These are phyloP conservation scores for Glyptemys insculpta DNA, from an alignment of 2,797 vertebrate species.

Conservation along the genomic window DNA sequence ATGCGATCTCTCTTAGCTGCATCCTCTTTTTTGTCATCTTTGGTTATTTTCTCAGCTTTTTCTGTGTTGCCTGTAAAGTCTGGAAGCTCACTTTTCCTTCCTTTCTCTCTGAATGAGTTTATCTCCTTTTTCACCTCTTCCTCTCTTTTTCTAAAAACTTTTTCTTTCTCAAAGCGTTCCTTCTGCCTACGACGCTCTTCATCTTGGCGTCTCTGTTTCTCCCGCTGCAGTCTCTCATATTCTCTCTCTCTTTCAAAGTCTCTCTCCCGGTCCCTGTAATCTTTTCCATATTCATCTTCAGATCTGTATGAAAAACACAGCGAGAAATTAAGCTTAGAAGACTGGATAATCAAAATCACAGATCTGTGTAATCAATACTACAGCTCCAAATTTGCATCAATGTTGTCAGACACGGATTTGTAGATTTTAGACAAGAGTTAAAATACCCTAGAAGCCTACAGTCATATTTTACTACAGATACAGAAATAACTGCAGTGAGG, in stretches of 20 bases:
- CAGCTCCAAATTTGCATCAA: slow-evolving; percentile 20
- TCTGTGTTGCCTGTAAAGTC: slow-evolving; percentile 83
- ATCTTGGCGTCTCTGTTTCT: slow-evolving; percentile 91
- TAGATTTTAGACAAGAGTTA: not conserved
- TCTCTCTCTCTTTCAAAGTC: slow-evolving; percentile 91
- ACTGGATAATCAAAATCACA: slow-evolving; percentile 46
- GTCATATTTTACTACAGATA: not conserved
- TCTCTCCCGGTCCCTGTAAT: slow-evolving; percentile 90
- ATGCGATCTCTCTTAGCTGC: slow-evolving; percentile 91
- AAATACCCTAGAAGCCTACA: not conserved
- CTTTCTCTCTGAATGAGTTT: slow-evolving; percentile 88
- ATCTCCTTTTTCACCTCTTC: slow-evolving; percentile 92
- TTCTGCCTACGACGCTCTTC: slow-evolving; percentile 93
- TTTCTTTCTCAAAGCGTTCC: slow-evolving; percentile 94
- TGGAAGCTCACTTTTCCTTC: slow-evolving; percentile 85
- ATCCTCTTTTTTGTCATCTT: slow-evolving; percentile 92
- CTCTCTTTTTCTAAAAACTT: slow-evolving; percentile 89
- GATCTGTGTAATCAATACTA: slow-evolving; percentile 22
- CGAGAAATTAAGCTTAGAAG: slow-evolving; percentile 72
- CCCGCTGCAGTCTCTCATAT: slow-evolving; percentile 88
- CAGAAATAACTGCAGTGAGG: not conserved
- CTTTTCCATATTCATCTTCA: slow-evolving; percentile 91
- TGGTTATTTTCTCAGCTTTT: slow-evolving; percentile 85
- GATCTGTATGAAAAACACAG: slow-evolving; percentile 82
- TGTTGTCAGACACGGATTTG: not conserved